Percentiles rank a stretch among this genome's conserved stretches.
phyloP scores from a whole-genome alignment of 2,797 vertebrate species.

The Enteromius anoplus region DNA sequence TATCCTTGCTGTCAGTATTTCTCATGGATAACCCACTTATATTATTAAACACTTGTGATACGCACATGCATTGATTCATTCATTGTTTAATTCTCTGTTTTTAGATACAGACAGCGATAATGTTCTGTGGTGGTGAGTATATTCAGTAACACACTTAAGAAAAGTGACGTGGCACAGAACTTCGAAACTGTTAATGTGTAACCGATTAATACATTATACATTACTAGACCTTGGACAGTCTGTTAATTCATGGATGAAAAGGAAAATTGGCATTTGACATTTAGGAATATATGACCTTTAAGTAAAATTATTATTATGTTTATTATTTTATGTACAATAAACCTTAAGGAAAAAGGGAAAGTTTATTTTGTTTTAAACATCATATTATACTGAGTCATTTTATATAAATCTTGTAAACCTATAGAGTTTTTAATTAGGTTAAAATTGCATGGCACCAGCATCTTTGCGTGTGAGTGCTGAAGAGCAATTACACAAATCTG shows the following conservation, averaged over 20 bases:
- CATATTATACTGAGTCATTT: background rate
- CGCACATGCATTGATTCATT: background rate
- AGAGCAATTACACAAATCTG: background rate
- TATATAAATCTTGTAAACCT: background rate
- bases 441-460: too few species aligned
- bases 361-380: too few species aligned
- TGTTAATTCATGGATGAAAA: too few species aligned
- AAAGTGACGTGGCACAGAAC: background rate
- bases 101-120: background rate
- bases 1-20: background rate
- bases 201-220: too few species aligned
- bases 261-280: too few species aligned
- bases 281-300: background rate
- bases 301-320: constrained; percentile 55
- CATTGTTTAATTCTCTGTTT: background rate
- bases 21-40: background rate
- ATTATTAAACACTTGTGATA: background rate
- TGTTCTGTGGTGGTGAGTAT: background rate
- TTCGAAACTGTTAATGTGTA: background rate
- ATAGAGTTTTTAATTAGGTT: background rate
- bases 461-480: constrained; percentile 17
- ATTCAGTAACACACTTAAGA: background rate
- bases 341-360: background rate
- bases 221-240: too few species aligned
- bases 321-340: background rate